Evolutionary conservation across 1,140 invertebrate genomes (phyloP), one percentile per base, ranked within the genome.

Genomic region (Drosophila littoralis): DNA sequence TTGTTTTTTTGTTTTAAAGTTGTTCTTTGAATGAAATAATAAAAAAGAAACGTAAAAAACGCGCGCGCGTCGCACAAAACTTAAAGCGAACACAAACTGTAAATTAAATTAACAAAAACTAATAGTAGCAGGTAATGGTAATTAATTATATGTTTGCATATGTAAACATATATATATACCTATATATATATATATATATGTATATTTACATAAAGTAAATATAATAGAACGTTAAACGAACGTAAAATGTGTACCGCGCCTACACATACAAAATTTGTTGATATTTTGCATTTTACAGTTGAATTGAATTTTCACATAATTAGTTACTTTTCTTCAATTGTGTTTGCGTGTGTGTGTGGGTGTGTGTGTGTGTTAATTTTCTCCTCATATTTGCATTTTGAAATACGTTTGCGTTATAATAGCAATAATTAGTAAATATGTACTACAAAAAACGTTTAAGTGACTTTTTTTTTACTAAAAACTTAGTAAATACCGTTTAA

Each of bases 101-200:
- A 67, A 81, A 89, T 86, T 83, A 86, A 88, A 83, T 86, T 83
- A 86, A 86, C 83, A 86, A 86, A 86, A 74, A 88, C 69, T 86
- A 82, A 67, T 51, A 85, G 67, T 85, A 82, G 80, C 80, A 82
- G 80, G 79, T 81, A 81, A 69, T 75, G 70, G 64, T 75, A 75
- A 54, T 68, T 75, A 75, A 69, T 54, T 45, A 50, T 76, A 67
- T 64, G 61, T 51, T 64, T 76, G 74, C 63, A 59, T 54, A 36
- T 43, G 60, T 66, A 40, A 42, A 46, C 22, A 54, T 63, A 55
- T 38, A n/a, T 36, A 32, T 50, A 22, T 17, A 46, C 52, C 51
- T 38, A 40, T 33, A 46, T 67, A 48, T 28, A 54, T 51, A 13
- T 50, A 48, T 42, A 22, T 33, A n/a, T 63, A 55, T 63, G 33